A percentile compares a stretch with the other conserved stretches of the same genome.
Conservation (phyloP, 2,113 vertebrate genomes). For the Ranitomeya imitator region DNA sequence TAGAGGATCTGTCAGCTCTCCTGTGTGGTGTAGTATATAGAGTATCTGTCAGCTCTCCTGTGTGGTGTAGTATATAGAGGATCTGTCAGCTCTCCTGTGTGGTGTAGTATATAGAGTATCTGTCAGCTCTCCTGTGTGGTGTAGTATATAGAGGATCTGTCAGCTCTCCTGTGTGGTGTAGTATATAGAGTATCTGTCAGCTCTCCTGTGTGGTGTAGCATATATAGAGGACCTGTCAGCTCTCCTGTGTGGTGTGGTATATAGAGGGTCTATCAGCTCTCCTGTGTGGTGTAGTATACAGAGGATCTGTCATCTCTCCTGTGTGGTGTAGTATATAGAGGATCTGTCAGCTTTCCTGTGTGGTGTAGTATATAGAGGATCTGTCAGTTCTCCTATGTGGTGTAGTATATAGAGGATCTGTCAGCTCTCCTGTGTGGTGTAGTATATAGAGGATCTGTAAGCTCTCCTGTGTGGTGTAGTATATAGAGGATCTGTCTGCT, state of each 20-base stretch:
- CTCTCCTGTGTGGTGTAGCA: conserved; percentile 1
- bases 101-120: conserved; percentile 3
- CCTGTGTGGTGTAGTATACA: background rate
- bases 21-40: conserved; percentile 4
- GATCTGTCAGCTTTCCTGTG: too few species aligned
- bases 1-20: background rate
- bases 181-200: background rate
- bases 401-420: too few species aligned
- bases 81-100: background rate
- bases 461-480: too few species aligned
- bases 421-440: too few species aligned
- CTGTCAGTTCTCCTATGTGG: too few species aligned
- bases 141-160: conserved; percentile 2
- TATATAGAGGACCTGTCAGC: background rate
- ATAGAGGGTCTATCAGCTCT: background rate
- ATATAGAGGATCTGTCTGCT: too few species aligned
- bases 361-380: too few species aligned
- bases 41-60: background rate
- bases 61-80: conserved; percentile 7
- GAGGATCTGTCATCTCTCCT: too few species aligned
- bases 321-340: too few species aligned
- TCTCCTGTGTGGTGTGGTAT: background rate
- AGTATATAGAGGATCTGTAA: too few species aligned
- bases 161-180: background rate
- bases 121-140: background rate